These are phyloP conservation scores for Mesoligia furuncula DNA, from an alignment of 2,888 invertebrate genomes.

Conservation along the genomic window DNA sequence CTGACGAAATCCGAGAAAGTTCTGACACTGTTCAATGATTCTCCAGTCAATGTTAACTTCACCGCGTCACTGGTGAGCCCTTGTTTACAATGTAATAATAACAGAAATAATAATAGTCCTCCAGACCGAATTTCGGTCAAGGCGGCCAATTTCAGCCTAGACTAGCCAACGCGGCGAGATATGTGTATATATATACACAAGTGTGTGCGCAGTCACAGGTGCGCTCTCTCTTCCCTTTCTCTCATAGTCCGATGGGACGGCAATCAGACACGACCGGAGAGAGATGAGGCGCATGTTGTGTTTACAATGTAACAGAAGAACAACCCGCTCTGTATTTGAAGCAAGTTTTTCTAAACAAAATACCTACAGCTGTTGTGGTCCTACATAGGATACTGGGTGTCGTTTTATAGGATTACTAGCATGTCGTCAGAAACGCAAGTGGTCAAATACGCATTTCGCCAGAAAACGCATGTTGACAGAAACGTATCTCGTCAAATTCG, in stretches of 20 bases:
- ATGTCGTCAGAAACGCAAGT: too few species aligned
- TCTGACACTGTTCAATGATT: conserved; percentile 92
- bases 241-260: neutral
- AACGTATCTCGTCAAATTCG: too few species aligned
- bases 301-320: neutral
- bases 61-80: conserved; percentile 86
- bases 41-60: conserved; percentile 92
- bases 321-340: conserved; percentile 3
- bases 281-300: neutral
- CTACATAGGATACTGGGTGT: neutral
- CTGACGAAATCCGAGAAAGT: conserved; percentile 86
- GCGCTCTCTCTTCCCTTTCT: neutral
- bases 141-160: neutral
- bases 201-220: neutral
- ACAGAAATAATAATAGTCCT: neutral
- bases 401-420: too few species aligned
- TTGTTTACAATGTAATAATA: neutral
- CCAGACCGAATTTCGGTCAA: neutral
- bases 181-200: neutral
- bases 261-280: neutral
- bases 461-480: too few species aligned
- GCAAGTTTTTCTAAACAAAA: neutral
- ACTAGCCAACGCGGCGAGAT: neutral
- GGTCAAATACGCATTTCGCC: too few species aligned
- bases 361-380: neutral